A percentile compares a stretch with the other conserved stretches of the same genome.
These are phyloP conservation scores for Caenorhabditis brenneri DNA, from an alignment of 1,140 invertebrate genomes.

Conservation along the genomic window DNA sequence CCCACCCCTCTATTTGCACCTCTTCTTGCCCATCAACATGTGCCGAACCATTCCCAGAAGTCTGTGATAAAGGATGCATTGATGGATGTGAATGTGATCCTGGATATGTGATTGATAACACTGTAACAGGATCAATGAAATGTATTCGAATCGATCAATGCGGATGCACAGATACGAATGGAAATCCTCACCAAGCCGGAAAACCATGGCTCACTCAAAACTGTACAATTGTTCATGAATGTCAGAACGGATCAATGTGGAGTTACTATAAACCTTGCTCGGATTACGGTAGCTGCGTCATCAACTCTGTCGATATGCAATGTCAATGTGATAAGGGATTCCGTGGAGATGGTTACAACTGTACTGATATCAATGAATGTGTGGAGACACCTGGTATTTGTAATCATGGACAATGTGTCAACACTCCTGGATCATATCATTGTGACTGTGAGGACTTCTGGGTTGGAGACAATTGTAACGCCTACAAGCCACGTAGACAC, in stretches of 20 bases:
- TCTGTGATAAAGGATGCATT: constrained; percentile 44
- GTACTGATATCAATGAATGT: constrained; percentile 54
- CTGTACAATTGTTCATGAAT: constrained; percentile 40
- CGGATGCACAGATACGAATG: constrained; percentile 47
- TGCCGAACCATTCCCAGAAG: constrained; percentile 29
- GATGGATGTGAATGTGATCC: constrained; percentile 57
- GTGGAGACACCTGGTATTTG: constrained; percentile 28
- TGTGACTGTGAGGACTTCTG: constrained; percentile 49
- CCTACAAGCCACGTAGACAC: constrained; percentile 51
- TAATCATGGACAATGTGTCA: constrained; percentile 34
- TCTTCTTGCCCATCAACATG: constrained; percentile 57
- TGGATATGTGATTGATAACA: constrained; percentile 56
- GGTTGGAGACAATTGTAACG: constrained; percentile 43
- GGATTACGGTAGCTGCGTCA: constrained; percentile 23
- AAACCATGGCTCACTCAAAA: constrained; percentile 50
- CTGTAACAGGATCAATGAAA: not conserved
- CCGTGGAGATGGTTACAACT: constrained; percentile 52
- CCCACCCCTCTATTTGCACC: constrained; percentile 48
- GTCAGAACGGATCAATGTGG: constrained; percentile 51
- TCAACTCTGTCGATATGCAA: not conserved
- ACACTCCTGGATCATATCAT: constrained; percentile 49
- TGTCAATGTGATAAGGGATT: constrained; percentile 49
- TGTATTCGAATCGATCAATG: constrained; percentile 53
- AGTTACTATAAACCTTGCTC: constrained; percentile 13
- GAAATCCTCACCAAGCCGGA: constrained; percentile 45